Conservation (phyloP, 2,113 vertebrate genomes). For the Craseonycteris thonglongyai region DNA sequence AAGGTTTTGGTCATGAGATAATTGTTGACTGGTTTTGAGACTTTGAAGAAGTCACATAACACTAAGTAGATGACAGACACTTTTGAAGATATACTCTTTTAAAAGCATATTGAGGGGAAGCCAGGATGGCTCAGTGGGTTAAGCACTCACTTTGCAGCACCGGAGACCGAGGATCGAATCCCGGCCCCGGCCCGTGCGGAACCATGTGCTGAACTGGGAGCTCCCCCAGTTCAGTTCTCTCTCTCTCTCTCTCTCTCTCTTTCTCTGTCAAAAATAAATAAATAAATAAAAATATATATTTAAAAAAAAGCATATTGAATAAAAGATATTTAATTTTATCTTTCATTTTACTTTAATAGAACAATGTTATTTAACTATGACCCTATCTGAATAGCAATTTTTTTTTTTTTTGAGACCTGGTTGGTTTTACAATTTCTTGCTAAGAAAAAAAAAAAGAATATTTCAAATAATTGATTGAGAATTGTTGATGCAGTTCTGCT, state of each 20-base stretch:
- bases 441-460: not conserved
- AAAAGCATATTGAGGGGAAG: not conserved
- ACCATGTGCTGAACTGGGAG: too few relatives aligned
- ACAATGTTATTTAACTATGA: not conserved
- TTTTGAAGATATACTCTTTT: not conserved
- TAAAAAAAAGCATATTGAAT: not conserved
- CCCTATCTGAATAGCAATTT: not conserved
- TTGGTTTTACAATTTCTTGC: not conserved
- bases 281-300: too few relatives aligned
- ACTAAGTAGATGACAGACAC: not conserved
- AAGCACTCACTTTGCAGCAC: too few relatives aligned
- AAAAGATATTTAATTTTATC: not conserved
- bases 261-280: too few relatives aligned
- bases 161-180: too few relatives aligned
- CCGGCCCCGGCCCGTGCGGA: too few relatives aligned
- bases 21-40: not conserved
- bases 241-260: too few relatives aligned
- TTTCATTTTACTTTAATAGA: not conserved
- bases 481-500: not conserved
- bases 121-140: too few relatives aligned
- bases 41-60: not conserved
- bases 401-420: not conserved
- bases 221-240: too few relatives aligned
- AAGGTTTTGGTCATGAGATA: not conserved
- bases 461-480: slow-evolving; percentile 5